Base-by-base conservation (phyloP, 2,888 invertebrate species). In the Aquatica leii region DNA sequence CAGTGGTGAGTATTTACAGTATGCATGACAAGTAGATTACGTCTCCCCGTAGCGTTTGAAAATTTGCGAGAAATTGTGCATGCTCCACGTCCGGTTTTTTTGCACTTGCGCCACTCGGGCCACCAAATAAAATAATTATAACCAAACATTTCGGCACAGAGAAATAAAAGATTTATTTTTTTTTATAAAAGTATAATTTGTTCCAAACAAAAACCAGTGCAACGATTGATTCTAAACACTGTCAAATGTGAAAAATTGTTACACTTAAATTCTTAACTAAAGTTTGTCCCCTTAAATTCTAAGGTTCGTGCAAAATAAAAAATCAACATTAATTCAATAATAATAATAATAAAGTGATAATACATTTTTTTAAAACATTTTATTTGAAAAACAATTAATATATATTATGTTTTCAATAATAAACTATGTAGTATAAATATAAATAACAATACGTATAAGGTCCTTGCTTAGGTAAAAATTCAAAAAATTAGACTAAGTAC, bases 391-490 rank as follows among this genome's bases (percentile, higher is more conserved):
- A 78, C 77, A 78, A 77, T 74, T 69, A 74, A 59, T 63, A 59
- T 62, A 62, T 58, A 57, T 76, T 77, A 78, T 77, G 77, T 70
- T 75, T 70, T 76, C 73, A 71, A 73, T 72, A 75, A 79, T 80
- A 78, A 78, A 78, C 79, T 78, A 78, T 78, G 71, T 71, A 67
- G 75, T 78, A 79, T 78, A 80, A 80, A 79, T 80, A 80, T 80
- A 80, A 80, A 79, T 79, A 80, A 80, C 79, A 80, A 79, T 78
- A 80, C 79, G 76, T 79, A 80, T 78, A 78, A 76, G 77, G 78
- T 77, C 77, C 75, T 74, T 66, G 72, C 69, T 59, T 71, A 69
- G 67, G 70, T 70, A 70, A 69, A 70, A 68, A 66, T 63, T 60
- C 67, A 21, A 72, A 70, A 70, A 73, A 73, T 69, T 67, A 72